A percentile compares a stretch with the other conserved stretches of the same genome.
phyloP scores from a whole-genome alignment of 1,140 invertebrate genomes.

The Nomia melanderi region DNA sequence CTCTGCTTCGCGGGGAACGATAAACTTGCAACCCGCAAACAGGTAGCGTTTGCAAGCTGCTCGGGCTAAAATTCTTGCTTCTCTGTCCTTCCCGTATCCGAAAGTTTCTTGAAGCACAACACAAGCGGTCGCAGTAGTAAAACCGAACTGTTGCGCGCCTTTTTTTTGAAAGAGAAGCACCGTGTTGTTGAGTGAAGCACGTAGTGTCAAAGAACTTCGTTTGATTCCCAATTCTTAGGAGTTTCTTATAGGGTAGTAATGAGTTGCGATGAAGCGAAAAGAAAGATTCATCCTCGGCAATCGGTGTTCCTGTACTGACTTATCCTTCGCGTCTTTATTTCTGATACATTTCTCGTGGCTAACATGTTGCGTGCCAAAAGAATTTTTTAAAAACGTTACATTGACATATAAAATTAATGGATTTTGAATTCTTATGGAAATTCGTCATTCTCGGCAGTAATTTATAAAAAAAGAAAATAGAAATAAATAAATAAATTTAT shows the following conservation, averaged over 20 bases:
- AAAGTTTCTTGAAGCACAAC: slow-evolving; percentile 23
- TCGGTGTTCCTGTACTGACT: too few species aligned
- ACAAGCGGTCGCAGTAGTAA: slow-evolving; percentile 31
- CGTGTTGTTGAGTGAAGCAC: slow-evolving; percentile 73
- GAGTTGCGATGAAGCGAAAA: slow-evolving; percentile 10
- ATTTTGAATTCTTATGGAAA: too few species aligned
- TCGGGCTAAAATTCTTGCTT: slow-evolving; percentile 4
- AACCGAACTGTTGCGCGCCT: slow-evolving; percentile 50
- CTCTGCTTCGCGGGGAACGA: slow-evolving; percentile 16
- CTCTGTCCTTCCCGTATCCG: background rate
- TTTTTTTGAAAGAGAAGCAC: slow-evolving; percentile 67
- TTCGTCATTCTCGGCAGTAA: too few species aligned
- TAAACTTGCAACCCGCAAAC: background rate
- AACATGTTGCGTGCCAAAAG: too few species aligned
- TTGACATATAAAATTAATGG: too few species aligned
- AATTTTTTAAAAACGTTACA: too few species aligned
- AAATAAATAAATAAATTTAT: too few species aligned
- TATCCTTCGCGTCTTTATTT: too few species aligned
- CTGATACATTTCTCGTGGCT: too few species aligned
- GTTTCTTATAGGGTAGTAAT: slow-evolving; percentile 33
- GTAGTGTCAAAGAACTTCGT: slow-evolving; percentile 61
- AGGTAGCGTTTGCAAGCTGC: background rate
- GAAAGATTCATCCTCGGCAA: background rate
- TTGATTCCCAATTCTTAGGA: slow-evolving; percentile 34
- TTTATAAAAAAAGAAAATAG: too few species aligned